phyloP scores from a whole-genome alignment of 30 jellyfish, hydroid and myxozoan genomes.

The Cassiopea andromeda region DNA sequence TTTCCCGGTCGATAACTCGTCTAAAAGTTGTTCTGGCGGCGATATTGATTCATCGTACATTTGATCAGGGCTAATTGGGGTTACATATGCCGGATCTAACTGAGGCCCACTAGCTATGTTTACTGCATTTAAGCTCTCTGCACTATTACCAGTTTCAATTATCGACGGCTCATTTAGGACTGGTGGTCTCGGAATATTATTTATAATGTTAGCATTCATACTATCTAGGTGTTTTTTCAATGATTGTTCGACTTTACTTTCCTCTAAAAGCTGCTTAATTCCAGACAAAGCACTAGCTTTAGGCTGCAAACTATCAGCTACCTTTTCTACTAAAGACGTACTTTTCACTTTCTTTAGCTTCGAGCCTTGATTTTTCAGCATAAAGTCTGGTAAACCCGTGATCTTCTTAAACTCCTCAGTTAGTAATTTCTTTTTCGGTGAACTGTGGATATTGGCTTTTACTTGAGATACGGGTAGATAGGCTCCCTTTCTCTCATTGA shows the following conservation, averaged over 20 bases:
- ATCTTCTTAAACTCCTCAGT: constrained; percentile 60
- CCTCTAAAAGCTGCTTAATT: constrained; percentile 63
- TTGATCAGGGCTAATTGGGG: constrained; percentile 76
- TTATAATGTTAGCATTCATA: constrained; percentile 5
- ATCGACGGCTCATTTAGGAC: constrained; percentile 19
- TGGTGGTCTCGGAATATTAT: constrained; percentile 20
- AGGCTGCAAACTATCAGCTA: constrained; percentile 63
- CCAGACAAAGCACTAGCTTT: constrained; percentile 51
- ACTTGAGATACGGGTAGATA: constrained; percentile 50
- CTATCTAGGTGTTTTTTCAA: constrained; percentile 52
- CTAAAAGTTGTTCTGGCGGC: constrained; percentile 93
- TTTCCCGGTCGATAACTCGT: constrained; percentile 78
- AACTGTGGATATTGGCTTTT: constrained; percentile 1
- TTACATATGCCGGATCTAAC: constrained; percentile 26
- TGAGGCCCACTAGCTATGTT: constrained; percentile 13
- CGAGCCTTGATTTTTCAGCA: neutral
- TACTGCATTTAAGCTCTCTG: constrained; percentile 9
- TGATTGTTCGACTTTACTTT: constrained; percentile 62
- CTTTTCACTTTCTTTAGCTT: neutral
- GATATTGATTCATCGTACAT: constrained; percentile 74
- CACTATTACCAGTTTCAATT: constrained; percentile 14
- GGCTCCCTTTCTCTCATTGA: constrained; percentile 60
- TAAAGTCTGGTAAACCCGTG: constrained; percentile 59
- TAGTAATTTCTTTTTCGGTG: neutral
- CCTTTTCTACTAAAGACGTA: constrained; percentile 41